Percentiles rank a stretch among this genome's conserved stretches.
phyloP scores from a whole-genome alignment of 2,888 invertebrate genomes.

The Cerastoderma edule region DNA sequence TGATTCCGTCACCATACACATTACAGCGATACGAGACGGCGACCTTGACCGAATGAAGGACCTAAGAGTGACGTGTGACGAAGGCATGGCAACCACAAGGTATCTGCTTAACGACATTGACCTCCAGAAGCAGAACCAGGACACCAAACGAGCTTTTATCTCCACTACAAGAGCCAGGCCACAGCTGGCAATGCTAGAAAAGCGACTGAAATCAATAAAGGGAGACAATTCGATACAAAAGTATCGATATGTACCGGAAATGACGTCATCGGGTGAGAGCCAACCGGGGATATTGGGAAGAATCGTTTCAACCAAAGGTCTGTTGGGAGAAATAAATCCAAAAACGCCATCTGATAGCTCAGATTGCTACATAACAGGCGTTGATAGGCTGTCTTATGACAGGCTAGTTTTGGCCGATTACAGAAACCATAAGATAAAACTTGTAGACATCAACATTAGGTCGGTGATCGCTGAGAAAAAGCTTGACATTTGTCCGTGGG shows the following conservation, averaged over 20 bases:
- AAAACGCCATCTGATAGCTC: background rate
- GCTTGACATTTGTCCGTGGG: slow-evolving; percentile 6
- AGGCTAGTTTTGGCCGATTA: background rate
- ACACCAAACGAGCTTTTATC: background rate
- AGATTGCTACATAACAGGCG: slow-evolving; percentile 11
- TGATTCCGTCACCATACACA: background rate
- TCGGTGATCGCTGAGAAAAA: background rate
- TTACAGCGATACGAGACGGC: background rate
- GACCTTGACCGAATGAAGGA: background rate
- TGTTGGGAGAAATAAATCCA: slow-evolving; percentile 1
- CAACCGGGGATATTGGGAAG: too few species aligned
- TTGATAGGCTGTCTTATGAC: background rate
- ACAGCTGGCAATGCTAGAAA: background rate
- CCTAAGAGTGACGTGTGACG: background rate
- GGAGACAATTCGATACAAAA: background rate
- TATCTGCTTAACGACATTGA: background rate
- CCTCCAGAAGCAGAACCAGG: background rate
- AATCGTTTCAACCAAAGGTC: too few species aligned
- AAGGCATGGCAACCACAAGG: background rate
- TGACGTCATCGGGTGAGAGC: too few species aligned
- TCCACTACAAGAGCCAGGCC: background rate
- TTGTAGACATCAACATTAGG: background rate
- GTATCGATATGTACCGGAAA: slow-evolving; percentile 9
- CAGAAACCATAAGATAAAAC: background rate
- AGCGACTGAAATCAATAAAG: background rate